These are phyloP conservation scores for Mesoclemmys tuberculata DNA, from an alignment of 2,113 vertebrate species.

Conservation along the genomic window DNA sequence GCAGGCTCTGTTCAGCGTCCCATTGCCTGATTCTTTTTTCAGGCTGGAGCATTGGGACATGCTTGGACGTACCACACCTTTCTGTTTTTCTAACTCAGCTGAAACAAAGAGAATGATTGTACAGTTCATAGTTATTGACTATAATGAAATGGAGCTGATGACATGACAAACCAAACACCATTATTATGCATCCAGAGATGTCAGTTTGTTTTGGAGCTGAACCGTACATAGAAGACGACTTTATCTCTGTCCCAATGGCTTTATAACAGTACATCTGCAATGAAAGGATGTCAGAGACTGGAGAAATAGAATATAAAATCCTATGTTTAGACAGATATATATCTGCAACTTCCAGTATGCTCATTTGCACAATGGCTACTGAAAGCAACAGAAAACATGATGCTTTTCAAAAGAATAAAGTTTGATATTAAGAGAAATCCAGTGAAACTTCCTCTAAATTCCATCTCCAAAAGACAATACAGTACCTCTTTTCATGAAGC, in stretches of 20 bases:
- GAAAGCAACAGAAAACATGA: background rate
- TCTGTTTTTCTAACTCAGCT: conserved; percentile 98
- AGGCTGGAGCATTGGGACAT: conserved; percentile 91
- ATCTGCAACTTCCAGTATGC: rapidly evolving
- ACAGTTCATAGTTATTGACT: background rate
- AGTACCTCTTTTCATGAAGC: background rate
- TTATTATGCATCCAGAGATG: background rate
- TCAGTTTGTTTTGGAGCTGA: background rate
- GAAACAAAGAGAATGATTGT: conserved; percentile 6
- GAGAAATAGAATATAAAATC: background rate
- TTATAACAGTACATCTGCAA: background rate
- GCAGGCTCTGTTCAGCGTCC: conserved; percentile 88
- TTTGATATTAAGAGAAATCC: background rate
- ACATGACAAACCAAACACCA: background rate
- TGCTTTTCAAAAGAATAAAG: background rate
- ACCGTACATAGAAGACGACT: background rate
- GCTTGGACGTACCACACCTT: conserved; percentile 92
- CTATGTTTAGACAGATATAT: rapidly evolving
- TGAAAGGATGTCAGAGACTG: background rate
- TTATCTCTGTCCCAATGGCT: background rate
- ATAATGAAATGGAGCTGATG: background rate
- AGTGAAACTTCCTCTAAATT: background rate
- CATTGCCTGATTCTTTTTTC: conserved; percentile 92
- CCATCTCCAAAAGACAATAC: background rate
- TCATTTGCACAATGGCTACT: rapidly evolving